Base-by-base conservation (phyloP, 2,888 invertebrate genomes). In the Cataglyphis albicans region DNA sequence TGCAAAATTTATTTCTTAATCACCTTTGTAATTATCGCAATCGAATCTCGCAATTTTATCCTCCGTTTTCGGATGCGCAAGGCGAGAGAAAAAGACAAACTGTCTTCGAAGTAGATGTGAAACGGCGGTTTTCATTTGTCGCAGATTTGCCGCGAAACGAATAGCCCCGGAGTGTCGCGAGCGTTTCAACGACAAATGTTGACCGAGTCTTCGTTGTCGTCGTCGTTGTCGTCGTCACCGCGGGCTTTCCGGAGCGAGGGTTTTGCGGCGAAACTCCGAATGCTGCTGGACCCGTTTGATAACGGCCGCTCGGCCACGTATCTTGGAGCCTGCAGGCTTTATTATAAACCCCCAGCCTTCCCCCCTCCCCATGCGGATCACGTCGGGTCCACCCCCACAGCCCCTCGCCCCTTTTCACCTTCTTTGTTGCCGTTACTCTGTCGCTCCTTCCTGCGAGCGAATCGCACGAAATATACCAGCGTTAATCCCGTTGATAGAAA, bases 291-390 rank as follows among this genome's bases (percentile, higher is more conserved):
- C 94, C 91, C 90, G 92, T 88, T 92, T 90, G 94, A 94, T 94
- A 94, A 94, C 93, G 93, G 32, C 89, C 91, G 92, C 91, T 91
- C 91, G 91, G 90, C 92, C 90, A 92, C 92, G 91, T 94, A 94
- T 94, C 94, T 94, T 93, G 92, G 91, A 91, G 92, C 92, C 93
- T 91, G 92, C 94, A 94, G 94, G 94, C 94, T 94, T 94, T 94
- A 94, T 94, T 94, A 94, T 94, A 94, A 94, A 94, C 93, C 93
- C 88, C 89, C 84, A 73, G 83, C 85, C 83, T 65, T 65, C 32
- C 12, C 21, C 78, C 87, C 63, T 68, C 67, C 80, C 52, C 80
- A 82, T 18, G 18, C 44, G 44, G 5, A 18, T 15, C 44, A 44
- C 18, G 15, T 44, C 18, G 29, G 29, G 6, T 52, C 52, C n/a